Conservation (phyloP, 2,888 invertebrate species). For the Dendrolimus pini region DNA sequence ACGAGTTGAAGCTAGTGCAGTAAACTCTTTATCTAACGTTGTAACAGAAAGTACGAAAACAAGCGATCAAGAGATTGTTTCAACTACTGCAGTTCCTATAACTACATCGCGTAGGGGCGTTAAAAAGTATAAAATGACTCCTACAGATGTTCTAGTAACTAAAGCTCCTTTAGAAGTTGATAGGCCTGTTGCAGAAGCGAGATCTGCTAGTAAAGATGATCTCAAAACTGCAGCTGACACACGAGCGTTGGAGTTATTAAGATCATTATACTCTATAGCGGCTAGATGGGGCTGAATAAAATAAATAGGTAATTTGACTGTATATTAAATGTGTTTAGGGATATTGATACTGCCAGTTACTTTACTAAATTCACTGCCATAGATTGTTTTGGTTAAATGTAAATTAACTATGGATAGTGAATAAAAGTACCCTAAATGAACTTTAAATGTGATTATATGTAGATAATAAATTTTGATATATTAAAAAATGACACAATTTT, state of each 20-base stretch:
- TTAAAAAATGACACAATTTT: no score
- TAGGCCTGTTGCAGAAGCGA: conserved; percentile 56
- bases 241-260: conserved; percentile 87
- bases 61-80: conserved; percentile 36
- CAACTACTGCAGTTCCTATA: conserved; percentile 45
- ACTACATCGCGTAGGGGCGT: conserved; percentile 51
- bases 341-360: background rate
- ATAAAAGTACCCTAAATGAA: conserved; percentile 5
- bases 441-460: conserved; percentile 7
- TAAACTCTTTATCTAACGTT: conserved; percentile 58
- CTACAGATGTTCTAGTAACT: conserved; percentile 35
- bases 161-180: conserved; percentile 37
- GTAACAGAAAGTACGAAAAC: conserved; percentile 38
- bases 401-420: background rate
- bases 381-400: conserved; percentile 1
- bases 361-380: conserved; percentile 6
- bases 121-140: conserved; percentile 45
- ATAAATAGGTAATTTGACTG: conserved; percentile 6
- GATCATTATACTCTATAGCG: conserved; percentile 89
- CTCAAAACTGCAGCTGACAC: conserved; percentile 79
- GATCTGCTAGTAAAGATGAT: conserved; percentile 43
- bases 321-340: no score
- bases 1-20: conserved; percentile 49
- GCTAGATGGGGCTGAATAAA: conserved; percentile 83
- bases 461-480: background rate